Evolutionary conservation across 2,797 vertebrate genomes (phyloP), one percentile per base, ranked within the genome.

Genomic region (Diplodus sargus): DNA sequence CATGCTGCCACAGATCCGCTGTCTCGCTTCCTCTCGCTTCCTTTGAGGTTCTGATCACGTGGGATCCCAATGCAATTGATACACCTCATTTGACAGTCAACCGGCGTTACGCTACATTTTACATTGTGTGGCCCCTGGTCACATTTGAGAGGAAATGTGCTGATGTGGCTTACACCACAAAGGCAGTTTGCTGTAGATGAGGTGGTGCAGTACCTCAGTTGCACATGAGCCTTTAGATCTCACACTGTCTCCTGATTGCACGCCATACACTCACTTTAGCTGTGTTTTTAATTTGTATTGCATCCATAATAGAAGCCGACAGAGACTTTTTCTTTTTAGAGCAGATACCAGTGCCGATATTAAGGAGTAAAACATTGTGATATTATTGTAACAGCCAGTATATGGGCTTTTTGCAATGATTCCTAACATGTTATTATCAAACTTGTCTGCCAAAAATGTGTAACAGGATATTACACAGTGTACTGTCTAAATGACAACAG

Each of bases 71-170:
- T 52, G 47, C 47, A 2, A 49, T 22, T 47, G 30, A 25, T 64
- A 34, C 52, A 20, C 42, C 69, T 60, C 3, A 25, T 61, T 30
- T 81, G 70, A 42, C 48, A 28, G 34, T 39, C 17, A 4, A 8
- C 25, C 51, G 20, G 42, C 22, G 2, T 43, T 42, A 18, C 25
- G n/a, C 7, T 59, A 15, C 13, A 56, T 43, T 56, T 61, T 17
- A 54, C 45, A 23, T 4, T 9, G 42, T 61, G 20, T 54, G 15
- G 5, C 28, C 8, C 30, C n/a, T 4, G 15, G 54, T 59, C n/a
- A 49, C 47, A 16, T 57, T 45, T 53, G 18, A 42, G 34, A 70
- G 63, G 39, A 71, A 69, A 25, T 47, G 16, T 56, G 42, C 59
- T 64, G 47, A 73, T 52, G 22, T 48, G 42, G 30, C 58, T 57